A percentile compares a stretch with the other conserved stretches of the same genome.
Conservation (phyloP, 2,113 vertebrate genomes). For the Neogale vison region DNA sequence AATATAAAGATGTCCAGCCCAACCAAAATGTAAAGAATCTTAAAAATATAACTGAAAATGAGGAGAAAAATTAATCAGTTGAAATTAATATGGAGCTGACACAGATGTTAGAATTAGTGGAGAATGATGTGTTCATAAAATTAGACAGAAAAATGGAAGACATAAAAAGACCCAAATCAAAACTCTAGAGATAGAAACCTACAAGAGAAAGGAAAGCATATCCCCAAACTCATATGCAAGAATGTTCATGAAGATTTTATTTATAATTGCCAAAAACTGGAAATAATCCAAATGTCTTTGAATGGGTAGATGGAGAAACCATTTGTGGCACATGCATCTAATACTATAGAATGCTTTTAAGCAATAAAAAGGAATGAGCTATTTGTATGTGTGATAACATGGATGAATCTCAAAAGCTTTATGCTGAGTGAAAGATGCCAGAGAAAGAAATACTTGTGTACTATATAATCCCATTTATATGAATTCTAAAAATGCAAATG, state of each 20-base stretch:
- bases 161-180: not conserved
- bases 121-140: not conserved
- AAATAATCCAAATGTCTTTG: not conserved
- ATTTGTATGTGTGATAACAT: not conserved
- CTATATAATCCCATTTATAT: not conserved
- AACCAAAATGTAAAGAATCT: not conserved
- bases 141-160: not conserved
- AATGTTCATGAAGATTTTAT: not conserved
- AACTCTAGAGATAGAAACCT: not conserved
- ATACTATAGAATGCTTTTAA: not conserved
- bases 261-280: not conserved
- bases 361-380: not conserved
- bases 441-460: not conserved
- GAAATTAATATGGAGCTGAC: not conserved
- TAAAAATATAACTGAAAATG: not conserved
- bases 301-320: not conserved
- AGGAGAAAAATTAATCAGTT: not conserved
- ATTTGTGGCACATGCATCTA: not conserved
- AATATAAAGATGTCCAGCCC: not conserved
- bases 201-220: not conserved
- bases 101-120: slow-evolving; percentile 13
- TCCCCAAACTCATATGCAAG: not conserved
- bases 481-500: not conserved
- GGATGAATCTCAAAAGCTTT: not conserved
- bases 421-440: not conserved